Evolutionary conservation across 2,888 invertebrate species (phyloP), one percentile per base, ranked within the genome.

Genomic region (Torymus aiolomorphi): DNA sequence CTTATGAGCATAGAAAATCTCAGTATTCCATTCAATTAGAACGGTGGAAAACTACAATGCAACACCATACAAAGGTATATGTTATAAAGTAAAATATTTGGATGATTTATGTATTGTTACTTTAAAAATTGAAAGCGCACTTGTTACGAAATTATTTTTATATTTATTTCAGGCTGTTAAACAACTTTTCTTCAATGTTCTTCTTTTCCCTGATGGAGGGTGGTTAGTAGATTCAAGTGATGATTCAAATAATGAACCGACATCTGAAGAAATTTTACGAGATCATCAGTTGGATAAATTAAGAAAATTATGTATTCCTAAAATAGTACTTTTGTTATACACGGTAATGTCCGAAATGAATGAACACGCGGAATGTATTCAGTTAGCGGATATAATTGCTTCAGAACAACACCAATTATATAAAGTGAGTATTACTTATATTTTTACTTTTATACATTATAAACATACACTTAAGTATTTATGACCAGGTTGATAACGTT

Each of bases 151-250:
- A 61, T n/a, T 73, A 5, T 56, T 73, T 18, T 16, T 24, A 31
- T 61, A 65, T 42, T 52, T 79, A 84, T 88, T 89, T 80, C 86
- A 92, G 94, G 95, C 94, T 76, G 95, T 96, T 0, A 95, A 95
- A 85, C 94, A 94, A 81, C 92, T 95, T 72, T 91, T 98, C 10
- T 97, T 95, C 90, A 97, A 97, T 90, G 95, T 98, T 0, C 89
- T 98, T 56, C 89, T 97, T 12, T 98, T 98, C 88, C 96, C 97
- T 2, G 95, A 96, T 85, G 95, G 94, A 42, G 97, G 98, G 5
- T 98, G 98, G 98, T 92, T 98, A 80, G 93, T 94, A 63, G 97
- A 97, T 88, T 92, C 93, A 16, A 92, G 90, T 83, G 92, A 92
- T 65, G 90, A 92, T 18, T 91, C 92, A 73, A 92, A 92, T 80